Percentiles rank a stretch among this genome's conserved stretches.
Conservation (phyloP, 2,888 invertebrate genomes). For the Dugesia japonica region DNA sequence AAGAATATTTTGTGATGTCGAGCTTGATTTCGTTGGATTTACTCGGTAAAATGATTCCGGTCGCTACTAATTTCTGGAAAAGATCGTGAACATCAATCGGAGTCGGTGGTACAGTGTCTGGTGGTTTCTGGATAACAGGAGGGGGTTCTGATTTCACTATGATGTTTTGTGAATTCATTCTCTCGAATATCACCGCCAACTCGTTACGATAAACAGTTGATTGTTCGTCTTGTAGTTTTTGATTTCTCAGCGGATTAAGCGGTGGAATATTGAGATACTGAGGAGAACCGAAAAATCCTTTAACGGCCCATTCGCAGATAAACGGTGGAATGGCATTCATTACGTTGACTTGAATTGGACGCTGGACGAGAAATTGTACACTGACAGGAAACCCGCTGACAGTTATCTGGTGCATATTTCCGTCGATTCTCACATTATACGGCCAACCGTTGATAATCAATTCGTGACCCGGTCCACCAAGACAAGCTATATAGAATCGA, state of each 20-base stretch:
- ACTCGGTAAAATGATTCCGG: slow-evolving; percentile 57
- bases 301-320: slow-evolving; percentile 32
- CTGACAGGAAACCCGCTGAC: neutral
- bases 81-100: slow-evolving; percentile 61
- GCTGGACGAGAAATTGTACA: slow-evolving; percentile 23
- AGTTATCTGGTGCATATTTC: slow-evolving; percentile 5
- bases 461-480: slow-evolving; percentile 63
- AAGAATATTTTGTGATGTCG: slow-evolving; percentile 20
- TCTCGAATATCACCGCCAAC: neutral
- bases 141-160: neutral
- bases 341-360: slow-evolving; percentile 24
- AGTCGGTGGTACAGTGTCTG: slow-evolving; percentile 32
- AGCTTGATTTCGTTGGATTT: neutral
- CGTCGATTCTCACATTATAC: slow-evolving; percentile 41
- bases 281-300: slow-evolving; percentile 30
- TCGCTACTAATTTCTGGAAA: slow-evolving; percentile 67
- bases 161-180: neutral
- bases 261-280: slow-evolving; percentile 30
- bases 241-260: slow-evolving; percentile 29
- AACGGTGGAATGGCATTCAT: slow-evolving; percentile 27
- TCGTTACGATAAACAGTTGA: neutral
- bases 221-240: neutral
- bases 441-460: slow-evolving; percentile 71
- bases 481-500: slow-evolving; percentile 41
- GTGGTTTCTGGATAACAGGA: neutral